A percentile compares a stretch with the other conserved stretches of the same genome.
These are phyloP conservation scores for Steatornis caripensis DNA, from an alignment of 2,113 vertebrate genomes.

Conservation along the genomic window DNA sequence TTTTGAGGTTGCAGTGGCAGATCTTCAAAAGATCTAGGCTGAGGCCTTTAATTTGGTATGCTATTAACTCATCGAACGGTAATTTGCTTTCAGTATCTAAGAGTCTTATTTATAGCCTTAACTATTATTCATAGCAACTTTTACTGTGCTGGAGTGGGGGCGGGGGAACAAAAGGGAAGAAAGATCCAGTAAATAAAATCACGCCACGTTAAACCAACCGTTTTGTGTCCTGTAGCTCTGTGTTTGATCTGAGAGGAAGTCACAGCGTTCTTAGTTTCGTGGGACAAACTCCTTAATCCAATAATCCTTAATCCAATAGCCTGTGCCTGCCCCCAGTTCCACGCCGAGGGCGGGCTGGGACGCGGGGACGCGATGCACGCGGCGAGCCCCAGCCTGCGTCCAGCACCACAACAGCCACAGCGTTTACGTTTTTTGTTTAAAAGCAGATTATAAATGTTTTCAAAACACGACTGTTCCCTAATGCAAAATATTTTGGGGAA, in stretches of 20 bases:
- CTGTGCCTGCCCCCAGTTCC: background rate
- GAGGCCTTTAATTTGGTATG: background rate
- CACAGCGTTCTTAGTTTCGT: no score
- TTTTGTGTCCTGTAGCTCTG: background rate
- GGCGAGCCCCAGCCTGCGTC: no score
- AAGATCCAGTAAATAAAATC: background rate
- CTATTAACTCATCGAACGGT: background rate
- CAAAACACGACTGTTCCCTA: background rate
- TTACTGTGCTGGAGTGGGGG: background rate
- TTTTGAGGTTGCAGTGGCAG: background rate
- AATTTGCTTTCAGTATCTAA: background rate
- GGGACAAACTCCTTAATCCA: background rate
- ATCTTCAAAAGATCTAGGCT: background rate
- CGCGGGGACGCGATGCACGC: no score
- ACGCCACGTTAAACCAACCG: background rate
- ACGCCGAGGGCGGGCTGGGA: background rate
- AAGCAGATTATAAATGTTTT: background rate
- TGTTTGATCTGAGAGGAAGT: background rate
- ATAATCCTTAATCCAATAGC: background rate
- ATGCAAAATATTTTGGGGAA: background rate
- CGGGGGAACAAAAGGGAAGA: no score
- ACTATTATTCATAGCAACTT: background rate
- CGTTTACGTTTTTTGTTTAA: rapidly evolving
- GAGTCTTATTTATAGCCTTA: background rate
- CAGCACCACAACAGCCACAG: background rate